Evolutionary conservation across 2,888 invertebrate species (phyloP), one percentile per base, ranked within the genome.

Genomic region (Hololepta plana): DNA sequence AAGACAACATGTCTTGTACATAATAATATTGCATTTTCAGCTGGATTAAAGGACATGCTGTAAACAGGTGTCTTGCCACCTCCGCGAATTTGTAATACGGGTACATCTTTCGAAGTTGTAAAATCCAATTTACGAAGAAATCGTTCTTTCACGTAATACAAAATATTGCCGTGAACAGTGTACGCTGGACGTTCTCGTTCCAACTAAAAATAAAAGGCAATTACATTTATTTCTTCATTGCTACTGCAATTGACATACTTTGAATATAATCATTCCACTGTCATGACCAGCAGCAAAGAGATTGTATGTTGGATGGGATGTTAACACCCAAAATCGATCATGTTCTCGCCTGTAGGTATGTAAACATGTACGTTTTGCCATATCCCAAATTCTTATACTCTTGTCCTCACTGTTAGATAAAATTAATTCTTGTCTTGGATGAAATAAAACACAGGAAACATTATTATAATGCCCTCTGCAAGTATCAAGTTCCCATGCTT

Each of bases 401-500:
- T 87, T 91, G 59, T 98, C 96, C 55, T 98, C 98, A 10, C 95
- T 84, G 58, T 98, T 96, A 15, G 91, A 91, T 22, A 99, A 60
- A 33, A 99, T 87, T 15, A 96, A 62, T 47, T 99, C 98, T 52
- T 95, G 90, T 10, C 91, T 67, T 1, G 98, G 95, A 58, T 98
- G 96, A 60, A 98, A 98, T 22, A 93, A 57, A 0, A 85, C 91
- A 47, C 95, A 95, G 0, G 95, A 96, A 2, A 98, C 96, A 54
- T 99, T 99, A 63, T 96, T 93, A 63, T 96, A 98, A 53, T 98
- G 98, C 0, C 98, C 98, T n/a, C 98, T 74, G 43, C 95, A 98
- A 1, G 95, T 91, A 57, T 99, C 98, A 21, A 98, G 88, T 51
- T 98, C 96, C 95, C 95, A 96, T 0, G 95, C 96, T 61, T 87